phyloP scores from a whole-genome alignment of 2,797 vertebrate genomes.

The Manis pentadactyla region DNA sequence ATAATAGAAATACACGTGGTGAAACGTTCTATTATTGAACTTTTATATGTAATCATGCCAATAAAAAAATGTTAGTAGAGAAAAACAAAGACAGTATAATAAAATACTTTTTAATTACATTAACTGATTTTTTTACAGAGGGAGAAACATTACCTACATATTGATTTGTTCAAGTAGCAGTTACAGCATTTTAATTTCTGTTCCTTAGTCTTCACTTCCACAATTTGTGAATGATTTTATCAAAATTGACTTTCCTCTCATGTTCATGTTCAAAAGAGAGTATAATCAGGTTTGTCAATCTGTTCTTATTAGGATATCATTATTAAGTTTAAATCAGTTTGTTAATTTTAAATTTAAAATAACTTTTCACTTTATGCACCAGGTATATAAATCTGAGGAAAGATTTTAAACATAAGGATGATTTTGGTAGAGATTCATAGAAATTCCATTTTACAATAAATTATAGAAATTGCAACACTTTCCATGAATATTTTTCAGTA shows the following conservation, averaged over 20 bases:
- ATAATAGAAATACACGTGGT: background rate
- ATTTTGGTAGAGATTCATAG: background rate
- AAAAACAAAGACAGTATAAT: background rate
- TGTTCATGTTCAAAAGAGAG: background rate
- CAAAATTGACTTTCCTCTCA: background rate
- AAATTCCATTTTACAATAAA: background rate
- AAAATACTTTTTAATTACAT: background rate
- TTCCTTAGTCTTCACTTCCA: background rate
- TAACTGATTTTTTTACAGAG: background rate
- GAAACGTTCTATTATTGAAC: background rate
- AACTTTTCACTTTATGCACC: background rate
- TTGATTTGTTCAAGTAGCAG: background rate
- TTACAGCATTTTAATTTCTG: background rate
- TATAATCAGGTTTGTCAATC: background rate
- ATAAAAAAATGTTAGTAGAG: background rate
- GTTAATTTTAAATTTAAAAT: background rate
- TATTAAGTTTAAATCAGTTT: conserved; percentile 24
- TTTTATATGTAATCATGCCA: background rate
- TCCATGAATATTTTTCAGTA: background rate
- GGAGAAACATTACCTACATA: background rate
- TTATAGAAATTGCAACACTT: background rate
- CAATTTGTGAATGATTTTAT: background rate
- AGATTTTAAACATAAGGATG: background rate
- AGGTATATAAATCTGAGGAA: background rate
- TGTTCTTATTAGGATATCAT: background rate